phyloP scores from a whole-genome alignment of 2,888 invertebrate species.

The Ganaspis brasiliensis region DNA sequence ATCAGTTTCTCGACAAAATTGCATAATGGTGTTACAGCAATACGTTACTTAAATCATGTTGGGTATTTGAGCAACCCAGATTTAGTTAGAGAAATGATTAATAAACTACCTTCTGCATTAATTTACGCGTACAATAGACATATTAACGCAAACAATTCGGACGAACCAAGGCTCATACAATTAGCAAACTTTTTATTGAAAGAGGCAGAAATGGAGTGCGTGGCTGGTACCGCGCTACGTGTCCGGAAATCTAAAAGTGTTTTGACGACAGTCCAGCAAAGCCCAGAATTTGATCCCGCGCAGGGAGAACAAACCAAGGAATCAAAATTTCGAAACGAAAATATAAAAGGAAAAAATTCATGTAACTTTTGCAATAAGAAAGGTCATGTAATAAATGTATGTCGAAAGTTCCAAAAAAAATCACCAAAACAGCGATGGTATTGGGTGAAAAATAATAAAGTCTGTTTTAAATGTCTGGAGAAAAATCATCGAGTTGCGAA shows the following conservation, averaged over 20 bases:
- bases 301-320: not conserved
- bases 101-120: conserved; percentile 33
- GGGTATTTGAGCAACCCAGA: conserved; percentile 46
- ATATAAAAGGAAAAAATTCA: not conserved
- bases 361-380: not conserved
- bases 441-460: not conserved
- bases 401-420: conserved; percentile 19
- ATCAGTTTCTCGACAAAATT: conserved; percentile 49
- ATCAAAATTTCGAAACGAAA: not conserved
- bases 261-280: not conserved
- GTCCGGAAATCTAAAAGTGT: not conserved
- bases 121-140: conserved; percentile 31
- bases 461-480: not conserved
- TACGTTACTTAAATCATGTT: conserved; percentile 38
- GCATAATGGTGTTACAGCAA: conserved; percentile 46
- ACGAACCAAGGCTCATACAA: conserved; percentile 10
- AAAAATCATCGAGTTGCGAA: not conserved
- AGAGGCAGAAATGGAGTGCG: conserved; percentile 51
- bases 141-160: not conserved
- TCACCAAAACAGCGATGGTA: not conserved
- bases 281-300: not conserved
- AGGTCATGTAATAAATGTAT: not conserved
- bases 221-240: conserved; percentile 19
- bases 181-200: conserved; percentile 46
- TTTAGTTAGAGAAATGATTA: conserved; percentile 19